Evolutionary conservation across 2,888 invertebrate species (phyloP).

Genomic region (Actias luna): DNA sequence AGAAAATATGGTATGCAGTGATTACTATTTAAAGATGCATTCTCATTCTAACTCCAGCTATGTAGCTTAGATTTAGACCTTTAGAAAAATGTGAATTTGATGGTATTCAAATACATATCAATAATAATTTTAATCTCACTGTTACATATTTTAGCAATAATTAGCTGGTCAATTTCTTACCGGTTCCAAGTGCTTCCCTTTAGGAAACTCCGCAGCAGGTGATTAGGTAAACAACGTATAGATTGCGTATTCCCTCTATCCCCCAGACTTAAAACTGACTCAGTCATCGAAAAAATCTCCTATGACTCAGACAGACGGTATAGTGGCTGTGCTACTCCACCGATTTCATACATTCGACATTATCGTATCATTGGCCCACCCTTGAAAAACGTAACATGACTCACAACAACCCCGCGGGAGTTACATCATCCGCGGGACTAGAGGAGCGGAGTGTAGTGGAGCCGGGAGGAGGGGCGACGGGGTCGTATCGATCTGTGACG

Average conservation of each 20-base stretch:
- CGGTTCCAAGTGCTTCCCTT: background rate
- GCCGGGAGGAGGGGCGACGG: background rate
- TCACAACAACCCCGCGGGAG: constrained; percentile 37
- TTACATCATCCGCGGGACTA: constrained; percentile 45
- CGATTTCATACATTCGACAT: constrained; percentile 10
- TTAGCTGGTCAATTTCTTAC: background rate
- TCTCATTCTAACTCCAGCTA: background rate
- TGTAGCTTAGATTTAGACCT: background rate
- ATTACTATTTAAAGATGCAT: background rate
- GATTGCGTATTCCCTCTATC: background rate
- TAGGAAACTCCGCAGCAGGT: background rate
- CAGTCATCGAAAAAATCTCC: background rate
- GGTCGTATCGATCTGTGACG: constrained; percentile 50
- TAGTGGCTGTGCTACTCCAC: background rate
- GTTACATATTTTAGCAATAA: background rate
- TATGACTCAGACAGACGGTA: background rate
- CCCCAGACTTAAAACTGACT: background rate
- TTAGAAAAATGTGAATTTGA: background rate
- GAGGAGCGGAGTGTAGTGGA: constrained; percentile 35
- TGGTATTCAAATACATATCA: background rate
- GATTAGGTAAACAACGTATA: background rate
- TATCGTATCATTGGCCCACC: constrained; percentile 22
- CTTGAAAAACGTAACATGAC: constrained; percentile 34
- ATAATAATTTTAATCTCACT: background rate
- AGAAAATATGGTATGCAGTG: background rate